Base-by-base conservation (phyloP, 2,888 invertebrate species). In the Caenorhabditis sp. region DNA sequence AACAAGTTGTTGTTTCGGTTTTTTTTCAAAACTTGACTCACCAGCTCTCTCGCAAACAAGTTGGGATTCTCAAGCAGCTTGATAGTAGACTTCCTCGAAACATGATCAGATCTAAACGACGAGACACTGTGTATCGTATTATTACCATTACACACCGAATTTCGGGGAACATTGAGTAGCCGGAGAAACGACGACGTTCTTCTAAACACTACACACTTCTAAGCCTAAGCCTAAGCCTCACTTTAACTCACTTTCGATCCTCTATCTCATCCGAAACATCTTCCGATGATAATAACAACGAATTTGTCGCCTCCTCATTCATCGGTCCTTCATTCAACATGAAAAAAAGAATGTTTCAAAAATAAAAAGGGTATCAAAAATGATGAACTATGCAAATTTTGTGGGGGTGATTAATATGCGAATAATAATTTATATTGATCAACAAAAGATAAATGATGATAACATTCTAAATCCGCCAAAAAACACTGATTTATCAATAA, bases 141-240 rank as follows among this genome's bases (percentile, higher is more conserved):
- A 23, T 74, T 78, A 21, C 69, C 78, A 59, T 77, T 78, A 58
- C 79, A 81, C 21, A 81, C 70, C 0, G 81, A 81, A 58, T 81
- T 81, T 19, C 81, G 53, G 0, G 81, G 81, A 17, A 66, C 79
- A 55, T 76, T 67, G 21, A 79, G 57, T 12, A 69, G 58, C 23
- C 76, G 73, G 6, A 78, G 62, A 36, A 76, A 66, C 17, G 78
- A 78, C n/a, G 71, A 62, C 21, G 71, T 68, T 51, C 73, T 43
- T 43, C 43, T 43, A 43, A 43, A 43, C 43, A 43, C 2, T 12
- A 43, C 31, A 31, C 58, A 23, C 62, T 26, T 66, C 66, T 65
- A 59, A 61, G 61, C 53, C n/a, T n/a, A n/a, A n/a, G n/a, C n/a
- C n/a, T n/a, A n/a, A n/a, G n/a, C n/a, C n/a, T n/a, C n/a, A n/a